These are phyloP conservation scores for Galago senegalensis DNA, from an alignment of 2,797 vertebrate genomes.

Conservation along the genomic window DNA sequence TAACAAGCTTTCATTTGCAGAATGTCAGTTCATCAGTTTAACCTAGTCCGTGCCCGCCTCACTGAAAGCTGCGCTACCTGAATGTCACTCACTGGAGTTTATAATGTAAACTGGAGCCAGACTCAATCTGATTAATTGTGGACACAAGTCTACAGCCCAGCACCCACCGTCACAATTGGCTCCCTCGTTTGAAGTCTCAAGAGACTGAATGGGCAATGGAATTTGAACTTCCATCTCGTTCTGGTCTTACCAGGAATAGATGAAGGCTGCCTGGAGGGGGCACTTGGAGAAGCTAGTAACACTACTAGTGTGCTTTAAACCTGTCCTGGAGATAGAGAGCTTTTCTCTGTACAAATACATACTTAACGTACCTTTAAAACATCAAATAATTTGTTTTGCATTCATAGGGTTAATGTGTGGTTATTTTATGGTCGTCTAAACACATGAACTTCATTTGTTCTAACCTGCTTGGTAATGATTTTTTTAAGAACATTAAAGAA, in stretches of 20 bases:
- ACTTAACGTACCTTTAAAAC: background rate
- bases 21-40: conserved; percentile 44
- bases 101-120: background rate
- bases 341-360: background rate
- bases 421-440: background rate
- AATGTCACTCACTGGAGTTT: background rate
- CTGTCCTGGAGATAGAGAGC: background rate
- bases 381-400: background rate
- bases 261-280: background rate
- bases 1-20: background rate
- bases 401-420: background rate
- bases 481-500: background rate
- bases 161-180: conserved; percentile 49
- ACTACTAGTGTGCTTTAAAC: conserved; percentile 26
- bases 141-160: conserved; percentile 50
- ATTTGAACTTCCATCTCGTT: conserved; percentile 61
- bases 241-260: conserved; percentile 32
- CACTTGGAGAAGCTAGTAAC: conserved; percentile 35
- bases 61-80: background rate
- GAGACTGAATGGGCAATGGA: conserved; percentile 51
- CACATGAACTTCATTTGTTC: background rate
- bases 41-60: background rate
- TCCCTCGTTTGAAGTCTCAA: conserved; percentile 59
- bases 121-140: background rate
- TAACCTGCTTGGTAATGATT: conserved; percentile 8